A percentile compares a stretch with the other conserved stretches of the same genome.
Evolutionary conservation across 2,113 vertebrate genomes (phyloP).

Genomic region (Embiotoca jacksoni): DNA sequence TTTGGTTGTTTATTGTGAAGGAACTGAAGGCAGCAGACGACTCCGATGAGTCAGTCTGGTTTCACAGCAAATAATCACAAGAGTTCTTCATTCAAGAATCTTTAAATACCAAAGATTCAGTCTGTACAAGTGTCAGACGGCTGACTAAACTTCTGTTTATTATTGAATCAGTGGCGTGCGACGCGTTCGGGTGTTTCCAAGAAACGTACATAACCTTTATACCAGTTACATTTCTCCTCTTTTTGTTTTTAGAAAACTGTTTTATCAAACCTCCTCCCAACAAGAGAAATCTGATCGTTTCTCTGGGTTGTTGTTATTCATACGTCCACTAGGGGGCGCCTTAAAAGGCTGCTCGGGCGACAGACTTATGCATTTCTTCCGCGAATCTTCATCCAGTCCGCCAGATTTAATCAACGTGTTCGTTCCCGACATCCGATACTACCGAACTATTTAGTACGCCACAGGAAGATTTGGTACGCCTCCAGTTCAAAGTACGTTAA

Average conservation of each 20-base stretch:
- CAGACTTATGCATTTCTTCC: no score
- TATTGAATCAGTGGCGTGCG: not conserved
- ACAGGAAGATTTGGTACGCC: no score
- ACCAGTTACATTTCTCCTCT: not conserved
- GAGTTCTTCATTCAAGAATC: constrained; percentile 33
- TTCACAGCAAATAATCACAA: not conserved
- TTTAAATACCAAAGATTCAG: constrained; percentile 20
- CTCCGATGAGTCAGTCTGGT: constrained; percentile 43
- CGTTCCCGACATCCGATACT: no score
- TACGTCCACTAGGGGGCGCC: no score
- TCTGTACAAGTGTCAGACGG: constrained; percentile 37
- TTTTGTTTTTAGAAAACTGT: not conserved
- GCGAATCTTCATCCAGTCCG: no score
- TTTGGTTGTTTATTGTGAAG: constrained; percentile 10
- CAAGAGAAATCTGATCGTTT: no score
- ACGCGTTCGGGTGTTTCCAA: constrained; percentile 21
- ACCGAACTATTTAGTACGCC: no score
- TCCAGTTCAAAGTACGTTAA: no score
- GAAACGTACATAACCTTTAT: not conserved
- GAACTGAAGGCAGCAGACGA: constrained; percentile 42
- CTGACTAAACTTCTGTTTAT: constrained; percentile 32
- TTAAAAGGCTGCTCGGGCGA: no score
- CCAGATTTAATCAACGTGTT: no score
- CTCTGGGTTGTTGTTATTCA: no score
- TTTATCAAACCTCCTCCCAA: no score